Percentiles rank a stretch among this genome's conserved stretches.
These are phyloP conservation scores for Holcopasites calliopsidis DNA, from an alignment of 1,140 invertebrate species.

Conservation along the genomic window DNA sequence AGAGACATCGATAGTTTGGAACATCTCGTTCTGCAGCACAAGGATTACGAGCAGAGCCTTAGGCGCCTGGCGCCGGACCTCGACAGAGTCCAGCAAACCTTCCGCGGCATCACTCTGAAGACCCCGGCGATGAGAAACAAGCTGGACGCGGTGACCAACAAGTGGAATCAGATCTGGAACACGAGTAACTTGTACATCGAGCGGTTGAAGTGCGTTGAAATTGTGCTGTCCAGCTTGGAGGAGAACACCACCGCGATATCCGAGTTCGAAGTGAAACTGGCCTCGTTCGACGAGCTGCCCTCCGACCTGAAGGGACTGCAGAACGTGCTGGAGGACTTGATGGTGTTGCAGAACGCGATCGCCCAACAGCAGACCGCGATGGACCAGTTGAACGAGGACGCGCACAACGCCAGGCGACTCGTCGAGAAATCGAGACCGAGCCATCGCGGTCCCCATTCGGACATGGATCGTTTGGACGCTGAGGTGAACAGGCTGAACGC, in stretches of 20 bases:
- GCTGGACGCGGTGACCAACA: conserved; percentile 91
- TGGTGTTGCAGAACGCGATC: conserved; percentile 89
- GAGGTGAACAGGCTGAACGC: conserved; percentile 93
- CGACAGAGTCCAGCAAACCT: conserved; percentile 90
- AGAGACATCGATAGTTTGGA: conserved; percentile 92
- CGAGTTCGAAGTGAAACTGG: conserved; percentile 94
- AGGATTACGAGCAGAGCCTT: conserved; percentile 90
- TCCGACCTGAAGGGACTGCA: conserved; percentile 89
- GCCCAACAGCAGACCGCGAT: conserved; percentile 92
- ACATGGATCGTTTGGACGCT: conserved; percentile 95
- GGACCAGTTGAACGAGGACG: conserved; percentile 94
- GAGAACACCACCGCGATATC: conserved; percentile 93
- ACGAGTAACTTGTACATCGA: conserved; percentile 93
- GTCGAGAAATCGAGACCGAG: conserved; percentile 90
- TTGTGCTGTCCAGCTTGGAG: conserved; percentile 92
- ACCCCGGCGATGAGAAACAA: conserved; percentile 94
- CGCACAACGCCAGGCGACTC: conserved; percentile 90
- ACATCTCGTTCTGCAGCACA: conserved; percentile 92
- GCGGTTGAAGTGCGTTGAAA: conserved; percentile 94
- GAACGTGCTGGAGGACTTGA: conserved; percentile 86
- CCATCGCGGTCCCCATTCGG: conserved; percentile 85
- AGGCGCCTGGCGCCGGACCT: conserved; percentile 88
- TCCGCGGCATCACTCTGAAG: conserved; percentile 90
- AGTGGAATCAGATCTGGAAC: conserved; percentile 95
- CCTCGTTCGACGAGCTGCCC: conserved; percentile 90